phyloP scores from a whole-genome alignment of 92 coral and sea anemone species.

The Nematostella vectensis region DNA sequence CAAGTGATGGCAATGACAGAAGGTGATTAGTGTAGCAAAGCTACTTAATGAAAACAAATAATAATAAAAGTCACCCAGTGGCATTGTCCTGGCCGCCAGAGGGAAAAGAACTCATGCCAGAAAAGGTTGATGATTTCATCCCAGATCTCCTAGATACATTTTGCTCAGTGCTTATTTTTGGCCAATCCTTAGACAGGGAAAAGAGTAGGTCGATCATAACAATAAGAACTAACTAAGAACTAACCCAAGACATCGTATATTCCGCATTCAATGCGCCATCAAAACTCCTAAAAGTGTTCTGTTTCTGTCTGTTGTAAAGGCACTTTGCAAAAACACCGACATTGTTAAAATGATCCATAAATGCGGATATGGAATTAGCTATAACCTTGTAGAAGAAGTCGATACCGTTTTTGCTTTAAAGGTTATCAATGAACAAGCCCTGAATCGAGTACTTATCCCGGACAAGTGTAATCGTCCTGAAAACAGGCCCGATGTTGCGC shows the following conservation, averaged over 20 bases:
- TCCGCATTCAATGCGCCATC: constrained; percentile 24
- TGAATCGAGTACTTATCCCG: constrained; percentile 40
- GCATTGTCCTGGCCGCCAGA: constrained; percentile 60
- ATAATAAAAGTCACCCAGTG: constrained; percentile 32
- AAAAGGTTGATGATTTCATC: constrained; percentile 14
- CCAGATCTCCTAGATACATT: constrained; percentile 36
- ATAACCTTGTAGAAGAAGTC: constrained; percentile 37
- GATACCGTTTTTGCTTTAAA: constrained; percentile 31
- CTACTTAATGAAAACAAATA: constrained; percentile 20
- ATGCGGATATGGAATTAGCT: constrained; percentile 45
- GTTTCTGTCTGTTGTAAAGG: constrained; percentile 47
- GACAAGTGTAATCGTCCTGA: constrained; percentile 15
- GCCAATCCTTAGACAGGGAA: constrained; percentile 31
- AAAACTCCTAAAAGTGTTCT: constrained; percentile 52
- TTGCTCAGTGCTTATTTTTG: constrained; percentile 46
- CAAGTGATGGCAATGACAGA: constrained; percentile 11
- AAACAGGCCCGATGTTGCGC: constrained; percentile 23
- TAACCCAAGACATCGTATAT: constrained; percentile 45
- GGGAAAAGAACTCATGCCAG: constrained; percentile 30
- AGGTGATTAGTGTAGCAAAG: constrained; percentile 19
- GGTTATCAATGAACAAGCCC: constrained; percentile 29
- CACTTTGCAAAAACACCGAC: constrained; percentile 53
- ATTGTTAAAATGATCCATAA: constrained; percentile 46
- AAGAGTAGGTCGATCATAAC: constrained; percentile 36
- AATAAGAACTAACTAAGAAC: constrained; percentile 30